Evolutionary conservation across 1,140 invertebrate species (phyloP), one percentile per base, ranked within the genome.

Genomic region (Zaprionus ghesquierei): DNA sequence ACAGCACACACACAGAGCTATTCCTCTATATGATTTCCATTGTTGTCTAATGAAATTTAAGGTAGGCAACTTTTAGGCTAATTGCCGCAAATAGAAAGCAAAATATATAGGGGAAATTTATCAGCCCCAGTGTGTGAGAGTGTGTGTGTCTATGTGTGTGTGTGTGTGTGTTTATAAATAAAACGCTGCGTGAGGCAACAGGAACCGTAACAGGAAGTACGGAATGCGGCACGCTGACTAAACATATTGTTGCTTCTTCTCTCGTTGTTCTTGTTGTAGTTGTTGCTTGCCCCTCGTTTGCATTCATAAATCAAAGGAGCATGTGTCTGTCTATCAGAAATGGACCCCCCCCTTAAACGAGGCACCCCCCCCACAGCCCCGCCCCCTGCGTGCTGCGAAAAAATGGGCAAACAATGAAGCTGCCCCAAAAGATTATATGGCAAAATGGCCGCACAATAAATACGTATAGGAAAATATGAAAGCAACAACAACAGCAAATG

Each of bases 261-360:
- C 5, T 12, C 5, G 54, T 41, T 66, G 13, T n/a, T 62, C 20
- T 49, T 20, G 29, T 51, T 65, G 56, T 62, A 55, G 18, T 60
- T 75, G 77, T 71, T 64, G 71, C 56, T 69, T 18, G 69, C 49
- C 73, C 49, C 73, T 85, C 82, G 81, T 85, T 87, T 80, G 82
- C 81, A 85, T 85, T 87, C 82, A 86, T 86, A 86, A 86, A 86
- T 86, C 82, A 86, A 87, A 87, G 77, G 62, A 87, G 82, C 82
- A 86, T 87, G 71, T 86, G 82, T 79, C 82, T 87, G 81, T 86
- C 82, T 82, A 78, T 85, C 76, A 63, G 35, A 49, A 66, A 76
- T 53, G 56, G 49, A 10, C 41, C 20, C 18, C 41, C 3, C 35
- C 4, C 35, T 38, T n/a, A n/a, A n/a, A n/a, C n/a, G n/a, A n/a